Conservation (phyloP, 2,113 vertebrate genomes). For the Conger conger region DNA sequence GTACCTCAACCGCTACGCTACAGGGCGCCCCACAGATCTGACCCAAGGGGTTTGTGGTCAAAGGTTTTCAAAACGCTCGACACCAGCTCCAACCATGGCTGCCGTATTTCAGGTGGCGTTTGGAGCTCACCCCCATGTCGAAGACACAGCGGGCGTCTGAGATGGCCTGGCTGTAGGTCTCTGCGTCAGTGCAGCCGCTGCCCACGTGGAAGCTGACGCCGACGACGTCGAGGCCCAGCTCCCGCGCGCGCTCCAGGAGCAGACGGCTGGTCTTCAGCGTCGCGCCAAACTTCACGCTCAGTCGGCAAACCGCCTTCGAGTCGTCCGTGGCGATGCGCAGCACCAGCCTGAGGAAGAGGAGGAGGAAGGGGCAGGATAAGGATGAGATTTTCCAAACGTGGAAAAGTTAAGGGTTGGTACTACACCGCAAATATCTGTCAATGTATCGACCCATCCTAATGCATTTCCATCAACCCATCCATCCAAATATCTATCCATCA, state of each 20-base stretch:
- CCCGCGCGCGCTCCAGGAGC: conserved; percentile 86
- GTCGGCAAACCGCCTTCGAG: conserved; percentile 89
- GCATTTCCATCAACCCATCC: neutral
- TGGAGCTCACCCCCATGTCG: conserved; percentile 87
- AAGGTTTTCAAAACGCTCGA: too few species aligned
- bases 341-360: conserved; percentile 75
- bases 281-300: conserved; percentile 96
- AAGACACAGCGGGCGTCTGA: conserved; percentile 92
- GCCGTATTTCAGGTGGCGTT: too few species aligned
- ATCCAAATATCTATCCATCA: too few species aligned
- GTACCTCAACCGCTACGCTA: too few species aligned
- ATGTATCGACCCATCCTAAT: too few species aligned
- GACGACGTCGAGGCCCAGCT: conserved; percentile 84
- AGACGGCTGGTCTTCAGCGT: conserved; percentile 85
- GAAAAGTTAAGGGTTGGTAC: neutral
- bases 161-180: conserved; percentile 87
- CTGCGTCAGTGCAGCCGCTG: conserved; percentile 90
- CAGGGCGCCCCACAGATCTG: too few species aligned
- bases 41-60: too few species aligned
- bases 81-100: neutral
- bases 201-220: conserved; percentile 98
- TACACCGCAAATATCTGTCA: neutral
- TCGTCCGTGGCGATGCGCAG: conserved; percentile 95
- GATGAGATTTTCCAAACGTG: too few species aligned
- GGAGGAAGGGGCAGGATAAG: neutral